These are phyloP conservation scores for Bugulina stolonifera DNA, from an alignment of 2,888 invertebrate genomes.

Conservation along the genomic window DNA sequence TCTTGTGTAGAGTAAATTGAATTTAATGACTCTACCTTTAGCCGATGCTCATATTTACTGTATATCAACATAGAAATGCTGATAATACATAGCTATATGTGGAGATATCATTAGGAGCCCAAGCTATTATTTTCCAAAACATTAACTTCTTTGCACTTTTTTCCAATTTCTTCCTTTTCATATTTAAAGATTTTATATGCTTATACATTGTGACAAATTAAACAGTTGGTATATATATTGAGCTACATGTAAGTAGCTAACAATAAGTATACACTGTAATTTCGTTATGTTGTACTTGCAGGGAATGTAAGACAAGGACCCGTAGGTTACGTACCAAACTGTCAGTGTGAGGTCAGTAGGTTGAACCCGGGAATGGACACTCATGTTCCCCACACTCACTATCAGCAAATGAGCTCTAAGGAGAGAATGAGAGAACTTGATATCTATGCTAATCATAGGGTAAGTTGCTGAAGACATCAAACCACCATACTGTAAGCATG, in stretches of 20 bases:
- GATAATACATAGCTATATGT: neutral
- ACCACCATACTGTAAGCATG: too few relatives aligned
- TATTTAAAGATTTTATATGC: too few relatives aligned
- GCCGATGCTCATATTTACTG: too few relatives aligned
- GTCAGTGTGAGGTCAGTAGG: constrained; percentile 16
- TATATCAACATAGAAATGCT: neutral
- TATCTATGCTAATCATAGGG: neutral
- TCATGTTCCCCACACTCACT: neutral
- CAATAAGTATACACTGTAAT: too few relatives aligned
- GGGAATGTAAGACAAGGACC: constrained; percentile 26
- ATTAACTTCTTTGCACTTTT: too few relatives aligned
- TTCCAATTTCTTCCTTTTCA: too few relatives aligned
- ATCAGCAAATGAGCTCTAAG: neutral
- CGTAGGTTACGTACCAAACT: constrained; percentile 25
- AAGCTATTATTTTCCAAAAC: neutral
- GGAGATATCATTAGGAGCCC: neutral
- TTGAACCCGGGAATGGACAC: neutral
- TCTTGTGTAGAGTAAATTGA: too few relatives aligned
- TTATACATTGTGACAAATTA: too few relatives aligned
- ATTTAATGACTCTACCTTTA: too few relatives aligned
- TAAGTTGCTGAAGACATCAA: too few relatives aligned
- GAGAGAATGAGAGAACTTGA: neutral
- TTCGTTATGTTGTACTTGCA: neutral
- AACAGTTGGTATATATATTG: too few relatives aligned
- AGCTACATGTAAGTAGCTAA: too few relatives aligned